Conservation (phyloP, 2,797 vertebrate species). For the Alcedo quadribrachys region DNA sequence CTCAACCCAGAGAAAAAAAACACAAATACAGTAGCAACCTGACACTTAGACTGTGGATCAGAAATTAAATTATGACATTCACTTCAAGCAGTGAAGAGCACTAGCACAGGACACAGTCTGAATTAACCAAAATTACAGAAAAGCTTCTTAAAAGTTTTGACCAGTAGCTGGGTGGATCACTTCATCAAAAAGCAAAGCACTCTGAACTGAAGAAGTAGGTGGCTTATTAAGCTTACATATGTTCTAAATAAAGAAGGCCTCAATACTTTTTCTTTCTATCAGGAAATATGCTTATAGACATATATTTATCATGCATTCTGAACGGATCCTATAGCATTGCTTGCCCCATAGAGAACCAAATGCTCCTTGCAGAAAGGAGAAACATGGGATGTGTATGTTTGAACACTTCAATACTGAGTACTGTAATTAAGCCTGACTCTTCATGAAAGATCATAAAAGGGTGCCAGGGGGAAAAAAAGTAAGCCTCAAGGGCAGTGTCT, state of each 20-base stretch:
- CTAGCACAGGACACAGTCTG: not conserved
- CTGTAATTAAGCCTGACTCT: slow-evolving; percentile 4
- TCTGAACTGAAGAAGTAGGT: not conserved
- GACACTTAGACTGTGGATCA: not conserved
- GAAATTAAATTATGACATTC: not conserved
- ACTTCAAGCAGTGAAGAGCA: not conserved
- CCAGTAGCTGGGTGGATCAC: not conserved
- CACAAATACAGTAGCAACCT: not conserved
- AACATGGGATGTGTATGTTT: not conserved
- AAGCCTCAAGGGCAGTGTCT: not conserved
- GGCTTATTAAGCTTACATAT: not conserved
- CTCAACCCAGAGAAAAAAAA: not conserved
- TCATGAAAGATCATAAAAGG: slow-evolving; percentile 14
- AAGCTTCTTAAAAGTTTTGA: not conserved
- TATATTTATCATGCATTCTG: not conserved
- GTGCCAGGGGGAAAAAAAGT: fast-evolving
- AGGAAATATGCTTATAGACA: not conserved
- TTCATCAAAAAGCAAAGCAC: not conserved
- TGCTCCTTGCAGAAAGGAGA: not conserved
- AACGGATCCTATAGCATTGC: not conserved
- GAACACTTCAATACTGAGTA: not conserved
- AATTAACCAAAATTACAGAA: not conserved
- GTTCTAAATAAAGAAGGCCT: not conserved
- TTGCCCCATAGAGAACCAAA: not conserved
- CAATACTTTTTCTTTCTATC: not conserved